phyloP scores from a whole-genome alignment of 30 jellyfish, hydroid and myxozoan species.

The Aurelia sp. region DNA sequence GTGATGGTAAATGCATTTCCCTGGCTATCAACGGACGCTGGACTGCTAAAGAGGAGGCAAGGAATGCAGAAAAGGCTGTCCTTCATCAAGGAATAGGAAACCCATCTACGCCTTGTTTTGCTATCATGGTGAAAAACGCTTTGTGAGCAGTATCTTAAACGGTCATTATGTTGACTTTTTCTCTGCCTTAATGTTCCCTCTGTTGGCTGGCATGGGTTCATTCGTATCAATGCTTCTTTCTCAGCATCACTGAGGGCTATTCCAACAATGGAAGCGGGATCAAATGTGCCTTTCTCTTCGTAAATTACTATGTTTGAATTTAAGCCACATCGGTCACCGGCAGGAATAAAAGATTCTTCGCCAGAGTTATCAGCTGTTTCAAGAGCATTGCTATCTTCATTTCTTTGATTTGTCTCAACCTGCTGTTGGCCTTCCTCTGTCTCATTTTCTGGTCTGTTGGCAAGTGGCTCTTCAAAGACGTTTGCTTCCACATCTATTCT shows the following conservation, averaged over 20 bases:
- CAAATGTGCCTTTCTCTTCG: constrained; percentile 55
- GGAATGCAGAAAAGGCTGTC: constrained; percentile 61
- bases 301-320: constrained; percentile 37
- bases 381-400: constrained; percentile 44
- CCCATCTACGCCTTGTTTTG: constrained; percentile 66
- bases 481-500: constrained; percentile 32
- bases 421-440: constrained; percentile 60
- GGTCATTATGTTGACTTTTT: constrained; percentile 25
- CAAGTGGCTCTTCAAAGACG: constrained; percentile 31
- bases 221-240: constrained; percentile 39
- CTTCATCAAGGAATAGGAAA: constrained; percentile 53
- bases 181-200: constrained; percentile 56
- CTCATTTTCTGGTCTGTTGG: constrained; percentile 33
- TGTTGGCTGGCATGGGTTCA: constrained; percentile 60
- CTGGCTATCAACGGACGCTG: constrained; percentile 48
- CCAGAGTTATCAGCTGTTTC: constrained; percentile 43
- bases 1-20: constrained; percentile 55
- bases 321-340: constrained; percentile 37
- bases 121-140: constrained; percentile 47
- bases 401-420: constrained; percentile 43
- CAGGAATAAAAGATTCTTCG: constrained; percentile 52
- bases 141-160: constrained; percentile 46
- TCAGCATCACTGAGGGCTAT: constrained; percentile 57
- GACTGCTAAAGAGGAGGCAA: constrained; percentile 44
- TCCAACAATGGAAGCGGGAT: constrained; percentile 57